These are phyloP conservation scores for Thelaira solivaga DNA, from an alignment of 2,888 invertebrate species.

Conservation along the genomic window DNA sequence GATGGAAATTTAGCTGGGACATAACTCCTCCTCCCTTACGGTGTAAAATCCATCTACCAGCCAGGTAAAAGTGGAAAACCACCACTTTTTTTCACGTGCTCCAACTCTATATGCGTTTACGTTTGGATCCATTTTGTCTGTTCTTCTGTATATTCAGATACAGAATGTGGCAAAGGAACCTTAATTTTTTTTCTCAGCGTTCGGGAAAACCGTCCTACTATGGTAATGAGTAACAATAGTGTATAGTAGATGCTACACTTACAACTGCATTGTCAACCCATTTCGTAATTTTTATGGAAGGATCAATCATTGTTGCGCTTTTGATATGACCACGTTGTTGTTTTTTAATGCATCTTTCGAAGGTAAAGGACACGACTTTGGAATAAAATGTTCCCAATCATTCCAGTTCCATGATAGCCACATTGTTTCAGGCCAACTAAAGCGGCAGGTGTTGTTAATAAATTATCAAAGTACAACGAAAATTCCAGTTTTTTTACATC, in stretches of 20 bases:
- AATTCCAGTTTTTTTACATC: neutral
- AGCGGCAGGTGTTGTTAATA: conserved; percentile 8
- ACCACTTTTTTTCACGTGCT: neutral
- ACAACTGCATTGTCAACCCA: conserved; percentile 39
- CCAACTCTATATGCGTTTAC: neutral
- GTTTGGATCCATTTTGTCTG: neutral
- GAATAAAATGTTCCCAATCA: conserved; percentile 20
- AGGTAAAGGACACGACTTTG: conserved; percentile 23
- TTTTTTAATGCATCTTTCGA: neutral
- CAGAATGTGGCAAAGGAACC: neutral
- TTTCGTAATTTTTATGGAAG: neutral
- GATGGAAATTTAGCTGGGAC: neutral
- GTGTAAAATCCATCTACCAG: conserved; percentile 1
- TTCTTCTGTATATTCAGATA: neutral
- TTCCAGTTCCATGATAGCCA: conserved; percentile 27
- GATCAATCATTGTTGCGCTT: neutral
- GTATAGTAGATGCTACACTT: conserved; percentile 22
- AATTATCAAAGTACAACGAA: neutral
- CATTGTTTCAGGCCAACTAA: conserved; percentile 8
- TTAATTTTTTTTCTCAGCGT: neutral
- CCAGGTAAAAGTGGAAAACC: neutral
- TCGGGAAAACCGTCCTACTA: conserved; percentile 8
- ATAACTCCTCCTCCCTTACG: neutral
- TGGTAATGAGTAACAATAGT: conserved; percentile 13
- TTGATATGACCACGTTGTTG: neutral